Evolutionary conservation across 2,113 vertebrate species (phyloP).

Genomic region (Eupsittula cactorum): DNA sequence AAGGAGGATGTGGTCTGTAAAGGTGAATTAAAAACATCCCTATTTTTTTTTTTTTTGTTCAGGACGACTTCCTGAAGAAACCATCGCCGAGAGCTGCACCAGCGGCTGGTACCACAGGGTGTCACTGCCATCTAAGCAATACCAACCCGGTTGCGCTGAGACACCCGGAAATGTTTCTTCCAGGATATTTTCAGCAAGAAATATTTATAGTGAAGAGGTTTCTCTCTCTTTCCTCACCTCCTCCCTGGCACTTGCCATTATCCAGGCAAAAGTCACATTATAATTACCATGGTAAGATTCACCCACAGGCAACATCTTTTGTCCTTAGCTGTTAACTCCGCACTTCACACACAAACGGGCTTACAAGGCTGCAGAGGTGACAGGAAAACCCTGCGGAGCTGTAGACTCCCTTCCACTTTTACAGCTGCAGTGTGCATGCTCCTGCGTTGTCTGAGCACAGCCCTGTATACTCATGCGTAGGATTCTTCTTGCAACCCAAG

Average conservation of each 20-base stretch:
- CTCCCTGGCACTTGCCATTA: neutral
- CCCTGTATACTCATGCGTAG: accelerated
- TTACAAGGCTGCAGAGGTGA: neutral
- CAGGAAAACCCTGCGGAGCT: neutral
- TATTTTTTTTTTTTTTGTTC: neutral
- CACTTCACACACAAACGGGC: neutral
- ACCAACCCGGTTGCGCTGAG: neutral
- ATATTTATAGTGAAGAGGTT: neutral
- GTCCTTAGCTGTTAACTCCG: neutral
- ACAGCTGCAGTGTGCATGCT: accelerated
- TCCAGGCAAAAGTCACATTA: neutral
- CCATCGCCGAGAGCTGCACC: neutral
- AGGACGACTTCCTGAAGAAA: neutral
- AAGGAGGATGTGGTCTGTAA: neutral
- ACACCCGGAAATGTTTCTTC: neutral
- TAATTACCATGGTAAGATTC: neutral
- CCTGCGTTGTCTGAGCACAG: neutral
- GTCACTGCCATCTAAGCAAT: conserved; percentile 2
- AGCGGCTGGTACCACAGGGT: neutral
- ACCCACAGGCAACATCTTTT: neutral
- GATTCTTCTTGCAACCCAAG: neutral
- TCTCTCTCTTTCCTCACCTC: neutral
- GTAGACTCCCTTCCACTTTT: neutral
- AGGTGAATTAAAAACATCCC: neutral
- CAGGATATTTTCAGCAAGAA: neutral